Evolutionary conservation across 2,113 vertebrate genomes (phyloP), one percentile per base, ranked within the genome.

Genomic region (Cololabis saira): DNA sequence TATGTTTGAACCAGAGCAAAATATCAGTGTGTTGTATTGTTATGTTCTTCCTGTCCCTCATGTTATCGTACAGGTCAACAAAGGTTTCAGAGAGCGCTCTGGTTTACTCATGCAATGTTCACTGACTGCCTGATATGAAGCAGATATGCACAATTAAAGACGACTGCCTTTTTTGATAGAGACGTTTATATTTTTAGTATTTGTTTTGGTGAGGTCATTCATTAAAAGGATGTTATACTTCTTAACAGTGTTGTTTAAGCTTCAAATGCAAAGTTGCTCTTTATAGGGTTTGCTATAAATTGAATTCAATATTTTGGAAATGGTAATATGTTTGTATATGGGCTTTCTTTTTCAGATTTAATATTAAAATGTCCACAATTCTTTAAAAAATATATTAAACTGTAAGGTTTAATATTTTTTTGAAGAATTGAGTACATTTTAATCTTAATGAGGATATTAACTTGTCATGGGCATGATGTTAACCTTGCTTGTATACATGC

Each of bases 151-250:
- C 68, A 75, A 61, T 33, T 67, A 37, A 76, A 59, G 54, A 33
- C 49, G 50, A 71, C 62, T 81, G 83, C 79, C 77, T 84, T 83
- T 57, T 68, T 72, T 82, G 45, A 78, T 65, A 87, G 49, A 80
- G 47, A 82, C 37, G 41, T 67, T 19, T 11, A 18, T 82, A 78
- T 83, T 87, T 90, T 89, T 86, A 62, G 69, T 83, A 59, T 80
- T 66, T 58, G 49, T 56, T 47, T 61, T 49, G 14, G 77, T 74
- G 71, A 74, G 41, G 9, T 63, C 76, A 37, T 85, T 81, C 42
- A 88, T 86, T 90, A 88, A 83, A 88, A 61, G 63, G 3, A 81
- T 77, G 17, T 78, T 58, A 57, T 42, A 72, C 73, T 12, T 67
- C 17, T 54, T 50, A 11, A 67, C 62, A 50, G 45, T 63, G 48